A percentile compares a stretch with the other conserved stretches of the same genome.
These are phyloP conservation scores for Eublepharis macularius DNA, from an alignment of 2,113 vertebrate species.

Conservation along the genomic window DNA sequence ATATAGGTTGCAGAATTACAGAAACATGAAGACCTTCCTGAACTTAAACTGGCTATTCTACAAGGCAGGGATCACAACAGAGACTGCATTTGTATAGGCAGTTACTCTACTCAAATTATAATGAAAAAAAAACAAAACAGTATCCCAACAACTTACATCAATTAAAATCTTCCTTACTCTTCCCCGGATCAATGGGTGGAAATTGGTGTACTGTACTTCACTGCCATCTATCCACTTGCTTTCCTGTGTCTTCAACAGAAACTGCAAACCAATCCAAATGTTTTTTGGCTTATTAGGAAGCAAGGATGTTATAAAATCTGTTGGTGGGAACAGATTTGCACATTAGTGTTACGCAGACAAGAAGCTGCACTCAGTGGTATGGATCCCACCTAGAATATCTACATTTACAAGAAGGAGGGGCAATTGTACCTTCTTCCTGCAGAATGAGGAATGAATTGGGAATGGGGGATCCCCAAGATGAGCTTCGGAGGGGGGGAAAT, in stretches of 20 bases:
- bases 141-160: conserved; percentile 76
- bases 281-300: conserved; percentile 69
- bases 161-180: conserved; percentile 72
- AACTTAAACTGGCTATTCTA: too few species aligned
- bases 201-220: conserved; percentile 81
- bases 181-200: conserved; percentile 85
- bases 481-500: too few species aligned
- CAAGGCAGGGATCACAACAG: too few species aligned
- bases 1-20: too few species aligned
- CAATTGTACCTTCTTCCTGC: too few species aligned
- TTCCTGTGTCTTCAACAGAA: conserved; percentile 55
- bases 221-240: conserved; percentile 83
- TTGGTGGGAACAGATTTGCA: conserved; percentile 43
- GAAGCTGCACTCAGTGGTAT: background rate
- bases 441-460: too few species aligned
- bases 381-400: too few species aligned
- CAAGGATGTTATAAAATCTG: conserved; percentile 92
- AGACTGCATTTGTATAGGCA: too few species aligned
- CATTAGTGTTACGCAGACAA: conserved; percentile 20
- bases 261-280: conserved; percentile 90
- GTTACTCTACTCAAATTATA: background rate
- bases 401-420: too few species aligned
- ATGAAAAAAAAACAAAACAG: background rate
- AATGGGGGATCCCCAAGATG: too few species aligned
- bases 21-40: too few species aligned